phyloP scores from a whole-genome alignment of 2,888 invertebrate genomes.

The Rhagium mordax region DNA sequence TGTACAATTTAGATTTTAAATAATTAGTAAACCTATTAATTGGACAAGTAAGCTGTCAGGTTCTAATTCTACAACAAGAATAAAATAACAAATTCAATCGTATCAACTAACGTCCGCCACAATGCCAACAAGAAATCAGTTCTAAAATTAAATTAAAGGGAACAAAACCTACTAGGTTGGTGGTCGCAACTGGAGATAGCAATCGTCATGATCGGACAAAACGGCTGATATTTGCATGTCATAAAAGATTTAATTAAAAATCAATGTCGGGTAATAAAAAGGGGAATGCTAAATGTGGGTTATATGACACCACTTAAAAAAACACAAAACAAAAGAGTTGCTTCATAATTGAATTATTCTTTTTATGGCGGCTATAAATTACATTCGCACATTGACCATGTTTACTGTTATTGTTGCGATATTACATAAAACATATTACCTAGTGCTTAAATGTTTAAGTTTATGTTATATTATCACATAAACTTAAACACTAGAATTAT shows the following conservation, averaged over 20 bases:
- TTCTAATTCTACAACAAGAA: not conserved
- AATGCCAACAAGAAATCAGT: constrained; percentile 1
- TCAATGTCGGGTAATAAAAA: constrained; percentile 27
- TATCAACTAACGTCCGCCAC: not conserved
- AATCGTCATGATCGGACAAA: constrained; percentile 24
- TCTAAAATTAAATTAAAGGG: constrained; percentile 19
- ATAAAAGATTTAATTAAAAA: constrained; percentile 32
- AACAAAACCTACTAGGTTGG: constrained; percentile 13
- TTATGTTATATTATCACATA: not conserved
- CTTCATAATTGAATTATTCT: constrained; percentile 14
- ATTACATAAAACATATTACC: constrained; percentile 13
- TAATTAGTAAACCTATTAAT: constrained; percentile 13
- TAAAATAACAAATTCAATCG: not conserved
- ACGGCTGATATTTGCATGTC: constrained; percentile 28
- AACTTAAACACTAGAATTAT: too few species aligned
- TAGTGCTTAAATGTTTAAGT: not conserved
- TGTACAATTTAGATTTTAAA: not conserved
- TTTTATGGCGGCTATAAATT: constrained; percentile 24
- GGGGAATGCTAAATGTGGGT: constrained; percentile 24
- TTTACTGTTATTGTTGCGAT: not conserved
- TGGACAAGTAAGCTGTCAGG: not conserved
- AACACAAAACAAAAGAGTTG: constrained; percentile 26
- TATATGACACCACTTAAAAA: constrained; percentile 24
- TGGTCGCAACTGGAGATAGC: constrained; percentile 13
- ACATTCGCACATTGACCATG: constrained; percentile 2